Evolutionary conservation across 2,113 vertebrate genomes (phyloP), one percentile per base, ranked within the genome.

Genomic region (Tupaia tana): DNA sequence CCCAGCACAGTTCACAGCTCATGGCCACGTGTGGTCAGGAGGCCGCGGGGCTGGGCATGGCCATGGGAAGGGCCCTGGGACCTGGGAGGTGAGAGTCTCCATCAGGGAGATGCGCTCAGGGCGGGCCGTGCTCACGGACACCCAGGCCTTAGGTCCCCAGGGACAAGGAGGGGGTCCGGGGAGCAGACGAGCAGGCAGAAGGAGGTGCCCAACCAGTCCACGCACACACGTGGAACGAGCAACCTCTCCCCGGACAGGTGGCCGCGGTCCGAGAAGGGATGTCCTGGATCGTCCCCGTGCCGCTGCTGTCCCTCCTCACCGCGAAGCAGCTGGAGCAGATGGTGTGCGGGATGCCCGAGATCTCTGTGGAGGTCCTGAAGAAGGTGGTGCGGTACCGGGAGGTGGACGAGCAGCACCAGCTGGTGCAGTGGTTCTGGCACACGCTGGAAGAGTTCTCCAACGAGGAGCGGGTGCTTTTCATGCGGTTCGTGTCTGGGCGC

Each of bases 291-390:
- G 96, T 99, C 56, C 99, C 99, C 0, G 99, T 99, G 93, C 99
- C 99, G 2, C 97, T 99, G 95, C 97, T 99, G 59, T 99, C 99
- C 66, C 98, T 99, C 70, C 99, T 99, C 86, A 99, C 99, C 3
- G 99, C 99, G 1, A 98, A 98, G 94, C 99, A 99, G 96, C 97
- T 99, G 94, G 99, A 99, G 89, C 99, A 99, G 75, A 99, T 99
- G 99, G 99, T 99, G 69, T 99, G 99, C 5, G 99, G 99, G 59
- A 98, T 99, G 99, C 99, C 99, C 0, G 99, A 99, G 97, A 99
- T 99, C 90, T 99, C 98, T 0, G 99, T 99, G 18, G 99, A 99
- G 3, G 99, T 99, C 52, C 92, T 99, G 91, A 99, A 99, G 98
- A 99, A 99, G 71, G 99, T 99, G 63, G 99, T 99, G 69, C 98